Percentiles rank a stretch among this genome's conserved stretches.
Evolutionary conservation across 2,113 vertebrate species (phyloP).

Genomic region (Melanotaenia duboulayi): DNA sequence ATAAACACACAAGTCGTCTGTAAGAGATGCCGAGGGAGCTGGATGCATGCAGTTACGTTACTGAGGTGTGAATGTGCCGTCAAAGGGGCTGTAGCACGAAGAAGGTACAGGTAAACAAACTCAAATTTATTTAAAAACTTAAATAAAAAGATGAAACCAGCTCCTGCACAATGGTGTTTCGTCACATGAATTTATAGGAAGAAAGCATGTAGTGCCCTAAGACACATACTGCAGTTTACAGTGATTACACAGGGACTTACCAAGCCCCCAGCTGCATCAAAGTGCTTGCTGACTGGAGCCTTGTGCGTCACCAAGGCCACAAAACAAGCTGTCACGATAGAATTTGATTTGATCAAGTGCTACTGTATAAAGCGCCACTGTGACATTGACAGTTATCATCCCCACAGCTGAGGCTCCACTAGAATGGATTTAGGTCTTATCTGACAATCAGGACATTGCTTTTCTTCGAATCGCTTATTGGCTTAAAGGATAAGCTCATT

Average conservation of each 20-base stretch:
- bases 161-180: neutral
- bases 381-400: conserved; percentile 67
- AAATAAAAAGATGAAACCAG: neutral
- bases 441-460: conserved; percentile 73
- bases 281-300: conserved; percentile 32
- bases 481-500: conserved; percentile 75
- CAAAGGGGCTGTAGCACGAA: neutral
- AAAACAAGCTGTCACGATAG: conserved; percentile 50
- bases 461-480: conserved; percentile 70
- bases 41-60: conserved; percentile 18
- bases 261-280: neutral
- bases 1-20: conserved; percentile 31
- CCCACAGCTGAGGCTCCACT: conserved; percentile 17
- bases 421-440: conserved; percentile 72
- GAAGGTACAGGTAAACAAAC: neutral
- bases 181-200: neutral
- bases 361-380: conserved; percentile 38
- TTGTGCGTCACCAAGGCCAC: conserved; percentile 31
- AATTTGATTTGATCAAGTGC: conserved; percentile 67
- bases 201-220: neutral
- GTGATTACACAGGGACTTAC: conserved; percentile 16
- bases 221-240: neutral
- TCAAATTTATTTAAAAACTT: no score
- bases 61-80: conserved; percentile 26
- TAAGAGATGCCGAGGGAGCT: conserved; percentile 12